These are phyloP conservation scores for Ginglymostoma cirratum DNA, from an alignment of 2,113 vertebrate genomes.

Conservation along the genomic window DNA sequence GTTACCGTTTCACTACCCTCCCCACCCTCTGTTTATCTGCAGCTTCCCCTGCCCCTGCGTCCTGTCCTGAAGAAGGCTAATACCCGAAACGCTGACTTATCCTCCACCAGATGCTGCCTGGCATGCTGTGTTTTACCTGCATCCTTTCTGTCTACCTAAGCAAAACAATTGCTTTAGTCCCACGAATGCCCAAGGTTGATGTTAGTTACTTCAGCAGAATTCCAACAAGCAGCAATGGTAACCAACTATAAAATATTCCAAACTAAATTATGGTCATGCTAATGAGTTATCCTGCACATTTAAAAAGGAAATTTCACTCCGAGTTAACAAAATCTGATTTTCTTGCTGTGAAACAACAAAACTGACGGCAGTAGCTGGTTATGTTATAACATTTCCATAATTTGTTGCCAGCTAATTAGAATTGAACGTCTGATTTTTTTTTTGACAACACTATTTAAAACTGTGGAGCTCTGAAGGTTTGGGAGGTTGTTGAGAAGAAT, in stretches of 20 bases:
- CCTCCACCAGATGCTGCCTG: too few relatives aligned
- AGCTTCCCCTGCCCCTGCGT: too few relatives aligned
- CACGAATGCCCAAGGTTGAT: not conserved
- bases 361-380: not conserved
- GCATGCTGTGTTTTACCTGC: too few relatives aligned
- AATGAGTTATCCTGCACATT: not conserved
- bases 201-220: not conserved
- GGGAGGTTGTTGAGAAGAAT: not conserved
- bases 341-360: not conserved
- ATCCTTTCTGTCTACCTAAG: too few relatives aligned
- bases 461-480: not conserved
- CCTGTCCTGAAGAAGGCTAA: too few relatives aligned
- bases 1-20: too few relatives aligned
- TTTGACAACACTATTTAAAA: not conserved
- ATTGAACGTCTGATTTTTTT: not conserved
- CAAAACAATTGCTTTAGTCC: not conserved
- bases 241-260: not conserved
- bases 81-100: too few relatives aligned
- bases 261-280: not conserved
- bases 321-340: not conserved
- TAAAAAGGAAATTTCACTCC: not conserved
- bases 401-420: not conserved
- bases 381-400: not conserved
- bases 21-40: too few relatives aligned
- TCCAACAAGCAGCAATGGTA: not conserved